phyloP scores from a whole-genome alignment of 2,797 vertebrate species.

The Cossypha niveicapilla region DNA sequence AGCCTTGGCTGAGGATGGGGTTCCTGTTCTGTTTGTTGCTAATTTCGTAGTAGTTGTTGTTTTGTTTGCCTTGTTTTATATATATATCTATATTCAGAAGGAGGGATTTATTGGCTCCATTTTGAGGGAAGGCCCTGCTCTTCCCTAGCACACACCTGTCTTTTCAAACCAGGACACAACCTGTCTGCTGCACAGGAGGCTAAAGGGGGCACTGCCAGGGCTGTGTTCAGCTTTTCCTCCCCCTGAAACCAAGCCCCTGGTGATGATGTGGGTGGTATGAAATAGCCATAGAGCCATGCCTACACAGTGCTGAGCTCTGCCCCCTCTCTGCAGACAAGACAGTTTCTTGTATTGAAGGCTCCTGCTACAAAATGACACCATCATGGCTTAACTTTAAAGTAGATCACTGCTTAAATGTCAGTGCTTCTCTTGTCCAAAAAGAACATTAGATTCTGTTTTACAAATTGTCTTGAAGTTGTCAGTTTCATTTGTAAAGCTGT shows the following conservation, averaged over 20 bases:
- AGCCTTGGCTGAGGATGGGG: neutral
- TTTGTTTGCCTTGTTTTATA: no score
- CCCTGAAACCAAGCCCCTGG: neutral
- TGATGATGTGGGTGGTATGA: neutral
- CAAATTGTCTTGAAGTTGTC: neutral
- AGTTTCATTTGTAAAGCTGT: neutral
- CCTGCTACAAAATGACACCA: neutral
- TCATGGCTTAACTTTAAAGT: neutral
- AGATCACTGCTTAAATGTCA: neutral
- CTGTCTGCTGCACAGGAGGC: neutral
- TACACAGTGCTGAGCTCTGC: neutral
- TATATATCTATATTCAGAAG: no score
- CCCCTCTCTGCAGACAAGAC: neutral
- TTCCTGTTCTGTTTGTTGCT: no score
- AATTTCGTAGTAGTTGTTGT: no score
- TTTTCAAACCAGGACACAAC: no score
- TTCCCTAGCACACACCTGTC: no score
- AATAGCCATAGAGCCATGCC: neutral
- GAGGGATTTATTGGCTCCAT: no score
- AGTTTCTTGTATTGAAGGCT: neutral
- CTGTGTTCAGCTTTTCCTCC: neutral
- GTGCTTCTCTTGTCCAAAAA: neutral
- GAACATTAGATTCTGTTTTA: neutral
- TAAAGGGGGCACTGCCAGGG: neutral
- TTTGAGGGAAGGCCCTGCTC: no score